phyloP scores from a whole-genome alignment of 2,888 invertebrate genomes.

The Abrostola tripartita region DNA sequence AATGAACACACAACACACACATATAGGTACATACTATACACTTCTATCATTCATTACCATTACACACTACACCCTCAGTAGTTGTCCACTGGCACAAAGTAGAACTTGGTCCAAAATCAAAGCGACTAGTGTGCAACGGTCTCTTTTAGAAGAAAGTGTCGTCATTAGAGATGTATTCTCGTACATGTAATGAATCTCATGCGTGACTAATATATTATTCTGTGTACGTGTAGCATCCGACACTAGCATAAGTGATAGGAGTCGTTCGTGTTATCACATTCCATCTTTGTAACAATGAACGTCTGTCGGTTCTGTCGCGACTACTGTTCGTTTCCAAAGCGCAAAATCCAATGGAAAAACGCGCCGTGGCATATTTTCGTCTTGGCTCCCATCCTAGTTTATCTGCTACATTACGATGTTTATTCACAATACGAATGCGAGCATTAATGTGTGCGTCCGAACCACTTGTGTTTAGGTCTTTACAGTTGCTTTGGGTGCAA shows the following conservation, averaged over 20 bases:
- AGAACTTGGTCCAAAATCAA: conserved; percentile 30
- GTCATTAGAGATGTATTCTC: conserved; percentile 57
- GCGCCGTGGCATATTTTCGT: conserved; percentile 88
- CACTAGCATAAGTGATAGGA: conserved; percentile 49
- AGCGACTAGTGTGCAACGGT: conserved; percentile 55
- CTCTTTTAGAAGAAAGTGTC: conserved; percentile 60
- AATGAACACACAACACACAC: conserved; percentile 68
- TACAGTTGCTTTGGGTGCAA: conserved; percentile 65
- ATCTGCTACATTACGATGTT: conserved; percentile 89
- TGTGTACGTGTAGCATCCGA: conserved; percentile 45
- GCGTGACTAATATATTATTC: conserved; percentile 55
- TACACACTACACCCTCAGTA: conserved; percentile 41
- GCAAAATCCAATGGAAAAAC: conserved; percentile 88
- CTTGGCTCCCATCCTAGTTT: conserved; percentile 89
- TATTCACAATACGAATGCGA: conserved; percentile 88
- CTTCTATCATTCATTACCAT: conserved; percentile 55
- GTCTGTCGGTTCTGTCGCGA: conserved; percentile 70
- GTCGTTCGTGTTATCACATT: conserved; percentile 68
- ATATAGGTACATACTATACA: conserved; percentile 69
- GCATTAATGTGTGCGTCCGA: conserved; percentile 85
- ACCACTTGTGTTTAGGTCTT: conserved; percentile 78
- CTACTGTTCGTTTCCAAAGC: conserved; percentile 85
- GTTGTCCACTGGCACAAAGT: conserved; percentile 20
- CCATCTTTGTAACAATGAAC: conserved; percentile 77
- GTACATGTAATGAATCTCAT: conserved; percentile 58